A percentile compares a stretch with the other conserved stretches of the same genome.
Evolutionary conservation across 2,113 vertebrate species (phyloP).

Genomic region (Cacatua alba): DNA sequence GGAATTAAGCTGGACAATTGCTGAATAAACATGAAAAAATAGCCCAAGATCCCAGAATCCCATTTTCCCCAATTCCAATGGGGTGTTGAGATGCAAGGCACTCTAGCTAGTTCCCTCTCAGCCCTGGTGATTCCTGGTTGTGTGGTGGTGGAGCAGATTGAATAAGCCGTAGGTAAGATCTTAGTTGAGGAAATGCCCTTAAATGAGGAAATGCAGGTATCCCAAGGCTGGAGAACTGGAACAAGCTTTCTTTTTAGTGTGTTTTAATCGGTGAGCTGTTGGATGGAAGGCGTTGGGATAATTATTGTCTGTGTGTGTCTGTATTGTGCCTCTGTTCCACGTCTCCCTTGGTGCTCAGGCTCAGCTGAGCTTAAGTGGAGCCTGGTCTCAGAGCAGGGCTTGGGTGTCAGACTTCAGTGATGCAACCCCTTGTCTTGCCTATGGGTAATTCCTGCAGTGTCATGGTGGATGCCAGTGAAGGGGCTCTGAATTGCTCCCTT

Average conservation of each 20-base stretch:
- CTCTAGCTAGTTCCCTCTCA: neutral
- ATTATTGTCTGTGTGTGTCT: accelerated
- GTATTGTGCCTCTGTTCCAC: neutral
- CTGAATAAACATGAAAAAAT: neutral
- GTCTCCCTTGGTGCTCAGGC: neutral
- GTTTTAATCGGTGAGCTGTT: neutral
- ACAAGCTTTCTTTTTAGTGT: neutral
- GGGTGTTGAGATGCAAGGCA: neutral
- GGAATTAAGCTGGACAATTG: neutral
- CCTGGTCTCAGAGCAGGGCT: neutral
- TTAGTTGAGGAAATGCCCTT: neutral
- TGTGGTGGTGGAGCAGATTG: neutral
- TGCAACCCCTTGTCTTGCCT: neutral
- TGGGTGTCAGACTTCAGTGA: accelerated
- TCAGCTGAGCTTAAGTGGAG: neutral
- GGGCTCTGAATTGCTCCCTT: neutral
- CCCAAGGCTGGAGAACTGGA: neutral
- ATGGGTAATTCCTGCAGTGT: neutral
- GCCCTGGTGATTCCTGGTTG: neutral
- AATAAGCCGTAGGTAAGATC: neutral
- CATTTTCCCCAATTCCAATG: neutral
- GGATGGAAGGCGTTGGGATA: neutral
- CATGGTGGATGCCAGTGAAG: neutral
- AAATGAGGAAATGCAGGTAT: neutral
- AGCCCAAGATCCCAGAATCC: neutral